Evolutionary conservation across 2,113 vertebrate species (phyloP), one percentile per base, ranked within the genome.

Genomic region (Menidia beryllina): DNA sequence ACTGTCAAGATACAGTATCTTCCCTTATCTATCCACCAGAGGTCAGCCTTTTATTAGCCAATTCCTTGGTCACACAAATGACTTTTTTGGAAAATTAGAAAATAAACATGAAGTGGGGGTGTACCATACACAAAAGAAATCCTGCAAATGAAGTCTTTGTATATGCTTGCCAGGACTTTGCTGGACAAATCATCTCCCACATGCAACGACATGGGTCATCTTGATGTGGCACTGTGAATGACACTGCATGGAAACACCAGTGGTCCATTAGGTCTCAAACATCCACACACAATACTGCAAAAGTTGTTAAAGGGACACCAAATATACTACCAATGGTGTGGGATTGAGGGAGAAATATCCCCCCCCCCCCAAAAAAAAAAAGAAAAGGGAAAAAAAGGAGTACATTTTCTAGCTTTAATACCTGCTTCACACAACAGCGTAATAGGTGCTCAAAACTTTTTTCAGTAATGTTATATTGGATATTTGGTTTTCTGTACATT

Each of bases 1-100:
- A 23, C 14, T 54, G 62, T n/a, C 36, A 12, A 58, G 25, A 54
- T n/a, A 5, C 19, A 43, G 41, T 19, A 58, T 53, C 9, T 58
- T 77, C 70, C 73, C 60, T 75, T 59, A 64, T 75, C 58, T 48
- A 82, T 75, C 92, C 92, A 93, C 86, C 89, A 92, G 92, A 91
- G 90, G 91, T 91, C 91, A 92, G 88, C 73, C 79, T 93, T 91
- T 89, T 86, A 91, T 87, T 86, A 88, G 75, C 79, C 81, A 89
- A 89, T 83, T 80, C 34, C 20, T 8, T 54, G 24, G n/a, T 41
- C 19, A 64, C 36, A 74, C 65, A 69, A 83, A 76, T n/a, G 1
- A 55, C 30, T 36, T 50, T 77, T 68, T 62, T 27, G 48, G 27
- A 67, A 57, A 77, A 48, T 36, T 4, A 65, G 7, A 5, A 45